Percentiles rank a stretch among this genome's conserved stretches.
Conservation (phyloP, 2,888 invertebrate species). For the Drosophila limbata region DNA sequence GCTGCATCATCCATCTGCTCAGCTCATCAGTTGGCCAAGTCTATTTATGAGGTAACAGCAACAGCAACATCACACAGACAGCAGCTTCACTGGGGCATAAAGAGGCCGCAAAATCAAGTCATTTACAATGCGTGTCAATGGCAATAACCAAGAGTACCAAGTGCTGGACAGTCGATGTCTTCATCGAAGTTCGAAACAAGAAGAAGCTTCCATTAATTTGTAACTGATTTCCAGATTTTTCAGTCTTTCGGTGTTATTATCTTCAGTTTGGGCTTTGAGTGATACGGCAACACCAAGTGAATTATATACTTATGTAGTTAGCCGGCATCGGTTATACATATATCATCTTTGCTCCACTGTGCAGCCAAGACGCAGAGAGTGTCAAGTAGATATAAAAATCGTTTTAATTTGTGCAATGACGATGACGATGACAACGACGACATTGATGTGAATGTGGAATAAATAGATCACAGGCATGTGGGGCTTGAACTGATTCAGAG, state of each 20-base stretch:
- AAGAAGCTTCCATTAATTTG: background rate
- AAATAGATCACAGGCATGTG: background rate
- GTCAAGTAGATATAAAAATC: conserved; percentile 65
- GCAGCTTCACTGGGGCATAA: conserved; percentile 34
- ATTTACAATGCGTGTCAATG: conserved; percentile 66
- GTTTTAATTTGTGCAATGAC: conserved; percentile 66
- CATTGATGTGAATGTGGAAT: conserved; percentile 22
- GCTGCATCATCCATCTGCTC: conserved; percentile 23
- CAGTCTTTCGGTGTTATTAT: too few relatives aligned
- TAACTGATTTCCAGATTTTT: background rate
- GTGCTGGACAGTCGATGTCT: conserved; percentile 5
- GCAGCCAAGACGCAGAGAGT: conserved; percentile 39
- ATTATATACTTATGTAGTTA: background rate
- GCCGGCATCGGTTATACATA: background rate
- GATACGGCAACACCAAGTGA: background rate
- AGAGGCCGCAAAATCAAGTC: conserved; percentile 55
- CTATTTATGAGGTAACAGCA: conserved; percentile 46
- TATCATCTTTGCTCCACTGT: conserved; percentile 15
- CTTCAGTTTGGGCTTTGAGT: background rate
- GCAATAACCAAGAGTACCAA: conserved; percentile 14
- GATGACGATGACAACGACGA: conserved; percentile 22
- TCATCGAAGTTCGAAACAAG: background rate
- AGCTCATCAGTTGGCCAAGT: conserved; percentile 29
- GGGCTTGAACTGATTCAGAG: background rate
- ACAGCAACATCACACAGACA: conserved; percentile 1